Percentiles rank a stretch among this genome's conserved stretches.
These are phyloP conservation scores for Alces alces DNA, from an alignment of 2,113 vertebrate genomes.

Conservation along the genomic window DNA sequence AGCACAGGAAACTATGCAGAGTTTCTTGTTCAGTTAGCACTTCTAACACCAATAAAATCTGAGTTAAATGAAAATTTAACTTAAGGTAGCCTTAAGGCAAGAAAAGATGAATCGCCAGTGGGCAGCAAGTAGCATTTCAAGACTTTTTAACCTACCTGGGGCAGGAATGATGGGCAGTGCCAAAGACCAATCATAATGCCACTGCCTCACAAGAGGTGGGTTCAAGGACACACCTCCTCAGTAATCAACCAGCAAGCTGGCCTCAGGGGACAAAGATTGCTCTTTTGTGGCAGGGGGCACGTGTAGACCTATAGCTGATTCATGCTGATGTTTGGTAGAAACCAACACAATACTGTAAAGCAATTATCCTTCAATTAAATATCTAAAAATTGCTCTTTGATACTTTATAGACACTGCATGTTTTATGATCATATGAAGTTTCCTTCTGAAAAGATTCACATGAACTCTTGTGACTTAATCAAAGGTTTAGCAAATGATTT, in stretches of 20 bases:
- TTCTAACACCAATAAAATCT: background rate
- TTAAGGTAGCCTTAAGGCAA: background rate
- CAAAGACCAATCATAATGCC: background rate
- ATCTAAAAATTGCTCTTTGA: background rate
- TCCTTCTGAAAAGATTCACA: background rate
- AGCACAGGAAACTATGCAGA: background rate
- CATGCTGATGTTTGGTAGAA: background rate
- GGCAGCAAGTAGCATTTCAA: background rate
- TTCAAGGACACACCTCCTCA: background rate
- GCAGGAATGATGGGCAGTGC: background rate
- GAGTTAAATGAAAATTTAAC: background rate
- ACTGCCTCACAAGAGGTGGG: background rate
- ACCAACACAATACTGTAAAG: background rate
- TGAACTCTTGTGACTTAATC: background rate
- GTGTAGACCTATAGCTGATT: background rate
- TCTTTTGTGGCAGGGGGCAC: background rate
- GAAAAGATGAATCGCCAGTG: background rate
- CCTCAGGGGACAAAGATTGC: background rate
- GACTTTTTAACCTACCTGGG: background rate
- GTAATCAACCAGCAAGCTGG: background rate
- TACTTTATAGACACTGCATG: background rate
- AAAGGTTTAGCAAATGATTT: background rate
- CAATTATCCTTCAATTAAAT: background rate
- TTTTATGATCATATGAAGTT: background rate
- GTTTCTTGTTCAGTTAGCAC: background rate